Percentiles rank a stretch among this genome's conserved stretches.
phyloP scores from a whole-genome alignment of 2,888 invertebrate genomes.

The Camptogramma bilineatum region DNA sequence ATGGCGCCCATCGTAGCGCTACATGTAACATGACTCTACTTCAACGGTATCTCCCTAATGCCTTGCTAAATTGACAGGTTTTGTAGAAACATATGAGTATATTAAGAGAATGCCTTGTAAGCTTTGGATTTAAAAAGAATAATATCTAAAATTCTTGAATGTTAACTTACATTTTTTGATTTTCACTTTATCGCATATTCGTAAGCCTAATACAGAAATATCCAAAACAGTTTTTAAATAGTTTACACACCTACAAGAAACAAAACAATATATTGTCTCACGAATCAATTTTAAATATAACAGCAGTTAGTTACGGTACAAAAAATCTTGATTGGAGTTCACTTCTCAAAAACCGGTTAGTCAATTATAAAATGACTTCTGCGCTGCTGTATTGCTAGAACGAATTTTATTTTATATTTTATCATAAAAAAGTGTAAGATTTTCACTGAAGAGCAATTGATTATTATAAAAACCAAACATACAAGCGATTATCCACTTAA shows the following conservation, averaged over 20 bases:
- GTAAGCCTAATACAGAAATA: too few species aligned
- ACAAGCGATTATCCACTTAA: not conserved
- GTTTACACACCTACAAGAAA: slow-evolving; percentile 8
- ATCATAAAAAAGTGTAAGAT: not conserved
- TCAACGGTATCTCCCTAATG: too few species aligned
- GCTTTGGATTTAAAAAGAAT: too few species aligned
- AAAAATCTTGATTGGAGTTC: slow-evolving; percentile 20
- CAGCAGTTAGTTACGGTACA: slow-evolving; percentile 30
- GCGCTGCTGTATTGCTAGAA: slow-evolving; percentile 23
- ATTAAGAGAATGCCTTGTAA: too few species aligned
- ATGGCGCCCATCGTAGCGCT: too few species aligned
- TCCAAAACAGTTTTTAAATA: not conserved
- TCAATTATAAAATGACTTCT: slow-evolving; percentile 21
- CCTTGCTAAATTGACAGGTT: too few species aligned
- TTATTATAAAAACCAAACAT: not conserved
- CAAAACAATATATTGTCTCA: slow-evolving; percentile 4
- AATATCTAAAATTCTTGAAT: too few species aligned
- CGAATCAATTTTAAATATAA: slow-evolving; percentile 21
- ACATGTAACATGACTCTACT: too few species aligned
- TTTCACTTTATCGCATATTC: too few species aligned
- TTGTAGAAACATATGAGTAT: too few species aligned
- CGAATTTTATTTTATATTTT: slow-evolving; percentile 27
- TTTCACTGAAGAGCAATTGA: not conserved
- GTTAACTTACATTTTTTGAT: too few species aligned
- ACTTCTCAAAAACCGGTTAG: slow-evolving; percentile 31